These are phyloP conservation scores for Apocrypta bakeri DNA, from an alignment of 1,140 invertebrate species.

Conservation along the genomic window DNA sequence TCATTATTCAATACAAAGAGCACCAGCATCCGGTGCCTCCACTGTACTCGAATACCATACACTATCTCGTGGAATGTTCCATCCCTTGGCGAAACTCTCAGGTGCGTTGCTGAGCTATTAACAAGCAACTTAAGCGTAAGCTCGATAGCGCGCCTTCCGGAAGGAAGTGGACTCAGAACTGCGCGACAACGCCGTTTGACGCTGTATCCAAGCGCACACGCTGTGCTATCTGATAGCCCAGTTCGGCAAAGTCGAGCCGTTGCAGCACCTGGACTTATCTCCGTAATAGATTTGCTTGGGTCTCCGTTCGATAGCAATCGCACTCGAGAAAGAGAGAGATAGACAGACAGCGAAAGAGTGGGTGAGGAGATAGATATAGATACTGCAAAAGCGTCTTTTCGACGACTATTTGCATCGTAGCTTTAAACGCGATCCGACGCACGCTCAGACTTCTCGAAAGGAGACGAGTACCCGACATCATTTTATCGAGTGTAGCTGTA, in stretches of 20 bases:
- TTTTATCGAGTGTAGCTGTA: conserved; percentile 21
- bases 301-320: background rate
- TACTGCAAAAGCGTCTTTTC: background rate
- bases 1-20: conserved; percentile 2
- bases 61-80: background rate
- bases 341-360: too few species aligned
- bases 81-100: background rate
- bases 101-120: background rate
- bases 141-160: background rate
- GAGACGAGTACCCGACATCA: background rate
- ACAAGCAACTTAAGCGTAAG: background rate
- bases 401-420: background rate
- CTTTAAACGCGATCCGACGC: background rate
- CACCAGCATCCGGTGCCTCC: background rate
- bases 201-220: conserved; percentile 28
- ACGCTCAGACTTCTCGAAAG: conserved; percentile 7
- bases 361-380: too few species aligned
- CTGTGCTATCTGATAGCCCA: conserved; percentile 37
- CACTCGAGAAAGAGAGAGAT: background rate
- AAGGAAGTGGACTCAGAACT: background rate
- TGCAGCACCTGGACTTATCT: conserved; percentile 49
- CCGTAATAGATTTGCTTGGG: conserved; percentile 44
- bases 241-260: conserved; percentile 30
- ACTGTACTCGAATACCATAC: background rate
- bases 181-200: background rate